Conservation (phyloP, 1,140 invertebrate genomes). For the Trichonephila clavata region DNA sequence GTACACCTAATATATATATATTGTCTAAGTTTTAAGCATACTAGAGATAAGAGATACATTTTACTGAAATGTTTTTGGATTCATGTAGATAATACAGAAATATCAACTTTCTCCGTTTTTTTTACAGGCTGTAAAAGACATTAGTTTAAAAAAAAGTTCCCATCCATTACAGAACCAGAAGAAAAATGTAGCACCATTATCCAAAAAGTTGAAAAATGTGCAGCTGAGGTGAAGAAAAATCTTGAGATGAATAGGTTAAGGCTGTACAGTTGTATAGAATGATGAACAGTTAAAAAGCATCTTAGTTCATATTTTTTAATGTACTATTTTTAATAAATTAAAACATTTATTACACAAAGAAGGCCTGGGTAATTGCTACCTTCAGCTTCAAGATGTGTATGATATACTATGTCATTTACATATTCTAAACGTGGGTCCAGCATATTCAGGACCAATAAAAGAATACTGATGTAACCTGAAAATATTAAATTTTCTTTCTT, state of each 20-base stretch:
- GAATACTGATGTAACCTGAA: conserved; percentile 98
- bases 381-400: conserved; percentile 97
- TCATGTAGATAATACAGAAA: no score
- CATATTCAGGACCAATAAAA: conserved; percentile 99
- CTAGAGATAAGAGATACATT: no score
- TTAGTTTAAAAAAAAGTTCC: not conserved
- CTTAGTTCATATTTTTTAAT: not conserved
- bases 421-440: conserved; percentile 94
- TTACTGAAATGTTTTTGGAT: no score
- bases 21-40: no score
- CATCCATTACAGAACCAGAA: not conserved
- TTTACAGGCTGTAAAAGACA: conserved; percentile 44
- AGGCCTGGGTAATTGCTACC: conserved; percentile 74
- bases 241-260: conserved; percentile 41
- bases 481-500: conserved; percentile 72
- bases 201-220: conserved; percentile 48
- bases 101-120: not conserved
- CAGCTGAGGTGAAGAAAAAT: conserved; percentile 6
- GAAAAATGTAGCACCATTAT: not conserved
- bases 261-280: conserved; percentile 62
- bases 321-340: conserved; percentile 12
- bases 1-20: no score
- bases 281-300: conserved; percentile 55
- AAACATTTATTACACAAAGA: conserved; percentile 31
- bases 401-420: conserved; percentile 93